Percentiles rank a stretch among this genome's conserved stretches.
These are phyloP conservation scores for Rhizoglyphus robini DNA, from an alignment of 1,140 invertebrate species.

Conservation along the genomic window DNA sequence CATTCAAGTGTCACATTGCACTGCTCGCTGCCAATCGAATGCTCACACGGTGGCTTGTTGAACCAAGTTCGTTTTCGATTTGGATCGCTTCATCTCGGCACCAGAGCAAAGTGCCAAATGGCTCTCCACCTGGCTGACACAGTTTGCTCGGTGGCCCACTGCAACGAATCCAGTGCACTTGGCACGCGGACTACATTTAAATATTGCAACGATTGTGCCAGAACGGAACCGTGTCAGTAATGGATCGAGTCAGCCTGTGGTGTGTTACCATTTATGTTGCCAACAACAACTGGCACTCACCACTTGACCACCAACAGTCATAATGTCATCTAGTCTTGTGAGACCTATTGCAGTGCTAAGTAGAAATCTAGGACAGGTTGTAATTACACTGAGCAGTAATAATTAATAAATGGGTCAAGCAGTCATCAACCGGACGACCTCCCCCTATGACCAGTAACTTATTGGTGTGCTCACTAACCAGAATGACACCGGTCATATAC, in stretches of 20 bases:
- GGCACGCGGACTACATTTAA: neutral
- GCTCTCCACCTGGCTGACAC: neutral
- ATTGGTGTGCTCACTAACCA: too few relatives aligned
- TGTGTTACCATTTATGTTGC: neutral
- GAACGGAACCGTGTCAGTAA: neutral
- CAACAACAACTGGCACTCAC: neutral
- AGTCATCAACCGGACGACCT: too few relatives aligned
- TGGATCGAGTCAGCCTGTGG: neutral
- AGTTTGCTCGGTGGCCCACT: neutral
- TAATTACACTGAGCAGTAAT: neutral
- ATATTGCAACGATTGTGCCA: neutral
- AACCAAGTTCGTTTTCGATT: too few relatives aligned
- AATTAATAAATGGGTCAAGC: constrained; percentile 9
- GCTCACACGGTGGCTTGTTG: too few relatives aligned
- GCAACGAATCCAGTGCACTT: neutral
- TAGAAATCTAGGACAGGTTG: constrained; percentile 9
- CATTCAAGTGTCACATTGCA: too few relatives aligned
- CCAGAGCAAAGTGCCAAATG: too few relatives aligned
- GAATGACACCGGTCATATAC: too few relatives aligned
- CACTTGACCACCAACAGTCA: constrained; percentile 1
- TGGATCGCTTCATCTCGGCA: too few relatives aligned
- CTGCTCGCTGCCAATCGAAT: too few relatives aligned
- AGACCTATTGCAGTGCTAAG: neutral
- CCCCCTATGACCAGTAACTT: neutral
- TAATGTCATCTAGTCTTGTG: constrained; percentile 1